A percentile compares a stretch with the other conserved stretches of the same genome.
Evolutionary conservation across 35 echinoderm and acorn worm genomes (phyloP).

Genomic region (Hemicentrotus pulcherrimus): DNA sequence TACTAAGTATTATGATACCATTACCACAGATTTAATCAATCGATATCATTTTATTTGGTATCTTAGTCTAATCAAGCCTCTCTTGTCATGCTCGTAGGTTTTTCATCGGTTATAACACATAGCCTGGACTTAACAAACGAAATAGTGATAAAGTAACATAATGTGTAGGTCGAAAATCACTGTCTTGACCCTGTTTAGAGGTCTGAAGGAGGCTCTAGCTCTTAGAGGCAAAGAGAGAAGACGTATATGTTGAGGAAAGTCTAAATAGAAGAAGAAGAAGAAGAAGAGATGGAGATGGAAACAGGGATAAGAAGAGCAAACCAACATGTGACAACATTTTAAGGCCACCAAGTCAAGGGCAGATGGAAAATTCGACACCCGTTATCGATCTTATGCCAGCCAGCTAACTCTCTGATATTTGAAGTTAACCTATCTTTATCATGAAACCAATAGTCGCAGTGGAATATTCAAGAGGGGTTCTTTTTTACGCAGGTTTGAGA

Average conservation of each 20-base stretch:
- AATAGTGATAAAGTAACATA: no score
- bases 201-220: no score
- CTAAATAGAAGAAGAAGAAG: background rate
- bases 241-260: background rate
- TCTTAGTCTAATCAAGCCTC: no score
- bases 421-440: constrained; percentile 39
- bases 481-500: constrained; percentile 1
- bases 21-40: no score
- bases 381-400: constrained; percentile 21
- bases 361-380: constrained; percentile 27
- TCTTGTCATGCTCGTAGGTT: no score
- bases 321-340: constrained; percentile 13
- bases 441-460: constrained; percentile 31
- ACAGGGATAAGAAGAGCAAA: background rate
- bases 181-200: no score
- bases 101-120: no score
- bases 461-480: constrained; percentile 50
- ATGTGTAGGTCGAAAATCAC: no score
- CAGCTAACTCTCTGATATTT: constrained; percentile 40
- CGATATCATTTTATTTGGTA: no score
- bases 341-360: constrained; percentile 52
- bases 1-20: no score
- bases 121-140: no score
- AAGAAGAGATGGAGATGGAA: background rate
- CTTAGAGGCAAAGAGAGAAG: background rate